These are phyloP conservation scores for Pollenia amentaria DNA, from an alignment of 2,888 invertebrate genomes.

Conservation along the genomic window DNA sequence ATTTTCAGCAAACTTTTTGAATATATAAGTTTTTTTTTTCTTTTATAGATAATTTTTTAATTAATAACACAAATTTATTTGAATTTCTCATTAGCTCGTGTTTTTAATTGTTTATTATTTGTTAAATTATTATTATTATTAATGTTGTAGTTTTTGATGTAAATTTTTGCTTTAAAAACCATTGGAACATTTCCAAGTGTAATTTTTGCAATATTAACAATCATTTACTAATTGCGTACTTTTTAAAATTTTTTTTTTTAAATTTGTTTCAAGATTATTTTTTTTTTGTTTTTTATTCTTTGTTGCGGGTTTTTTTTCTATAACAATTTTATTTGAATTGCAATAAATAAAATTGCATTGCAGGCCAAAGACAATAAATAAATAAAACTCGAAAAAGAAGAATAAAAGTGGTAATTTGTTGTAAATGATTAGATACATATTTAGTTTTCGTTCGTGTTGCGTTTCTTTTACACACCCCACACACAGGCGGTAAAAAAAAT, in stretches of 20 bases:
- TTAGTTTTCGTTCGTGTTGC: neutral
- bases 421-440: neutral
- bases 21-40: too few relatives aligned
- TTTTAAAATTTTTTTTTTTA: neutral
- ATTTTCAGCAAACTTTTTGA: too few relatives aligned
- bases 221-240: conserved; percentile 62
- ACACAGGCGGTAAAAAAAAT: too few relatives aligned
- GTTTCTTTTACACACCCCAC: neutral
- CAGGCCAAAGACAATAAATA: conserved; percentile 27
- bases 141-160: conserved; percentile 30
- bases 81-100: conserved; percentile 40
- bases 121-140: conserved; percentile 29
- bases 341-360: conserved; percentile 58
- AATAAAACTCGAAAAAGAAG: neutral
- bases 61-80: conserved; percentile 53
- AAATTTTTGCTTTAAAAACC: conserved; percentile 53
- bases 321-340: conserved; percentile 30
- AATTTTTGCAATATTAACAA: conserved; percentile 47
- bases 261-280: neutral
- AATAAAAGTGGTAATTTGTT: neutral
- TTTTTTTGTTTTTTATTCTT: neutral
- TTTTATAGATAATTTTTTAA: conserved; percentile 24
- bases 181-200: conserved; percentile 65
- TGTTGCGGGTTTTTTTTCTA: conserved; percentile 9
- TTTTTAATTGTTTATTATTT: conserved; percentile 52